Evolutionary conservation across 2,797 vertebrate genomes (phyloP).

Genomic region (Pseudopleuronectes americanus): DNA sequence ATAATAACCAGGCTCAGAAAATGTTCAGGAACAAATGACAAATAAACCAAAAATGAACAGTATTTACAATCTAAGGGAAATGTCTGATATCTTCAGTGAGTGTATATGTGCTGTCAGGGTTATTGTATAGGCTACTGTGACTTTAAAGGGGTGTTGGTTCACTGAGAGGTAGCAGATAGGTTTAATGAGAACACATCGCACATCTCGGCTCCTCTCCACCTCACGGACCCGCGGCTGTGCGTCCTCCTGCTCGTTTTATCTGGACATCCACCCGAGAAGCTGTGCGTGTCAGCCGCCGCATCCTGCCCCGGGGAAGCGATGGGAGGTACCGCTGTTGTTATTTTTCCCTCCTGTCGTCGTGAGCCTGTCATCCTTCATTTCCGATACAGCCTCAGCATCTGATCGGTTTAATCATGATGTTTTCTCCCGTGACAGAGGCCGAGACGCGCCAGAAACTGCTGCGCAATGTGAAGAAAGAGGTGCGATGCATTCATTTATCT

Average conservation of each 20-base stretch:
- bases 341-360: slow-evolving; percentile 17
- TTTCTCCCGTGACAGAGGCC: slow-evolving; percentile 86
- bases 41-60: neutral
- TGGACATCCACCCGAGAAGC: slow-evolving; percentile 19
- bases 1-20: neutral
- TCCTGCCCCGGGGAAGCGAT: slow-evolving; percentile 64
- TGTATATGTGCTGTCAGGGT: neutral
- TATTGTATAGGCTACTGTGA: slow-evolving; percentile 60
- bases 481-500: slow-evolving; percentile 68
- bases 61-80: no score
- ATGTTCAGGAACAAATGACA: neutral
- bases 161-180: slow-evolving; percentile 66
- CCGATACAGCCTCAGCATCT: slow-evolving; percentile 19
- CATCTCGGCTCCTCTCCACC: slow-evolving; percentile 44
- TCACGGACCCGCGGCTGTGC: neutral
- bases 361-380: slow-evolving; percentile 32
- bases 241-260: neutral
- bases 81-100: neutral
- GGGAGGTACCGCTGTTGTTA: slow-evolving; percentile 74
- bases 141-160: slow-evolving; percentile 84
- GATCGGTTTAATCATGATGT: slow-evolving; percentile 56
- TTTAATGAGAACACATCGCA: slow-evolving; percentile 52
- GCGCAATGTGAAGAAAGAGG: slow-evolving; percentile 98
- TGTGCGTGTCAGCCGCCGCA: slow-evolving; percentile 28
- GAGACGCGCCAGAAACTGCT: slow-evolving; percentile 96